Base-by-base conservation (phyloP, 2,113 vertebrate genomes). In the Donacobius atricapilla region DNA sequence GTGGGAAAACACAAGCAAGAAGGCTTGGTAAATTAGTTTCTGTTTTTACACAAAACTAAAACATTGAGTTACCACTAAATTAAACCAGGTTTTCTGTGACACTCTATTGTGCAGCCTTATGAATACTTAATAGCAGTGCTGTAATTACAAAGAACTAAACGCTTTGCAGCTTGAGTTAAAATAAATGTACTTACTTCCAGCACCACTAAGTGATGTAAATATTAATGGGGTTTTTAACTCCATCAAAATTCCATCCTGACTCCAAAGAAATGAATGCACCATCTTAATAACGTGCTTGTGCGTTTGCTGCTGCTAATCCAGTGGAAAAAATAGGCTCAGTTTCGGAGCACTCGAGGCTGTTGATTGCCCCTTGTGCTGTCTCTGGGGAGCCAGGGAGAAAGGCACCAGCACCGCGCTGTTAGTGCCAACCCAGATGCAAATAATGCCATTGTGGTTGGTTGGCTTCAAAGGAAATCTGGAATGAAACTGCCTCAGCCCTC, bases 21-120 rank as follows among this genome's bases (percentile, higher is more conserved):
- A 58, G 47, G 15, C 37, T 77, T 42, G 45, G 85, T 91, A 91
- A 94, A 95, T 95, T 70, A 70, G 58, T 83, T 91, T 82, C 89
- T 89, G 56, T 44, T 97, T 96, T 94, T 80, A 95, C 47, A 90
- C 80, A 42, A 77, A 94, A 76, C 86, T 86, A 63, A 93, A 96
- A 96, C 87, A 94, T 76, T 96, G 94, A 94, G 84, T 96, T 94
- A 85, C 73, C 39, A 80, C 82, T 85, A 93, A 93, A 91, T 96
- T 95, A 94, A 93, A 95, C 44, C 45, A 80, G 87, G 87, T 86
- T 95, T 96, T 50, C 94, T 72, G 60, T 91, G 91, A 83, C 70
- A 91, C 42, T 90, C 24, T 83, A 83, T 87, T 80, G 84, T 96
- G 81, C 92, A 95, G 78, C 66, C 75, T 72, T 63, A 91, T 93